phyloP scores from a whole-genome alignment of 2,797 vertebrate genomes.

The Odontamblyopus rebecca region DNA sequence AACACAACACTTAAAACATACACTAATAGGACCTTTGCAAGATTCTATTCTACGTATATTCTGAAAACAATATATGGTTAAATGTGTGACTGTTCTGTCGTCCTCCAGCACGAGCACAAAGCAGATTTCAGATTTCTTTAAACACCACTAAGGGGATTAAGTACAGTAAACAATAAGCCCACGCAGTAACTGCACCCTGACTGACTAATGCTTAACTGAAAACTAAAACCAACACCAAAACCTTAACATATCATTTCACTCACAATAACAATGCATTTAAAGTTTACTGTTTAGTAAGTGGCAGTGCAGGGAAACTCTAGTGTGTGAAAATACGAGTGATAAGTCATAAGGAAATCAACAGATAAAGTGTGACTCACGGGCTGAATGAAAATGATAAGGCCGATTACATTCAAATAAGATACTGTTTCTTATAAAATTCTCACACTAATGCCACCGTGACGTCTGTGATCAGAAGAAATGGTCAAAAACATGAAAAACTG shows the following conservation, averaged over 20 bases:
- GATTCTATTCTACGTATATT: too few relatives aligned
- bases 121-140: background rate
- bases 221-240: background rate
- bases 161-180: conserved; percentile 2
- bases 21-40: too few relatives aligned
- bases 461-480: background rate
- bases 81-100: too few relatives aligned
- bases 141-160: background rate
- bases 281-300: too few relatives aligned
- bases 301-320: background rate
- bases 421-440: background rate
- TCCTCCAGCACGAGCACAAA: background rate
- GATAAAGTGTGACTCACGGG: conserved; percentile 26
- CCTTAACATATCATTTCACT: too few relatives aligned
- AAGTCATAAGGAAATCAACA: conserved; percentile 3
- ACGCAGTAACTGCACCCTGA: background rate
- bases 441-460: background rate
- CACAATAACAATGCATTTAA: too few relatives aligned
- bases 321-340: background rate
- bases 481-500: background rate
- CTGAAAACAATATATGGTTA: too few relatives aligned
- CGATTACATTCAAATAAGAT: background rate
- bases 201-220: background rate
- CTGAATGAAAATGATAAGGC: too few relatives aligned
- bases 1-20: too few relatives aligned